phyloP scores from a whole-genome alignment of 1,140 invertebrate genomes.

The Lordiphosa stackelbergi region DNA sequence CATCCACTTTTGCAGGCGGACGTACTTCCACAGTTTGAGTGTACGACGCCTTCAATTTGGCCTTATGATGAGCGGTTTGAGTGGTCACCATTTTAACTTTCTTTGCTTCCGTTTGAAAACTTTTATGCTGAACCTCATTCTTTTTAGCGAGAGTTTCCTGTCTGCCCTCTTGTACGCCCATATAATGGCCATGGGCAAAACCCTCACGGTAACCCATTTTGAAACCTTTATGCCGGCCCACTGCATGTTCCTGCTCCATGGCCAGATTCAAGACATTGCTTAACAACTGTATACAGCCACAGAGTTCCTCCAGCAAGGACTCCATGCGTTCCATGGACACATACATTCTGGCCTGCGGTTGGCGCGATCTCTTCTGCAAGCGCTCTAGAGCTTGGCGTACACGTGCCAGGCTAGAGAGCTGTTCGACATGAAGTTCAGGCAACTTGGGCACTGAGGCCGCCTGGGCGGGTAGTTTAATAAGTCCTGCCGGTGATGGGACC shows the following conservation, averaged over 20 bases:
- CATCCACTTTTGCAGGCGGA: not conserved
- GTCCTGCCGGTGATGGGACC: slow-evolving; percentile 18
- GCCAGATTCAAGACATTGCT: slow-evolving; percentile 52
- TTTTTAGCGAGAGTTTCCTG: slow-evolving; percentile 3
- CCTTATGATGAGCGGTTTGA: slow-evolving; percentile 2
- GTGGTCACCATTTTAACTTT: not conserved
- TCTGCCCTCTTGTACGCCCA: slow-evolving; percentile 50
- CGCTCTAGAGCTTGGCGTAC: slow-evolving; percentile 33
- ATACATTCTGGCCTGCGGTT: slow-evolving; percentile 17
- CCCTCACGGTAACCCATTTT: slow-evolving; percentile 52
- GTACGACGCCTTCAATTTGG: not conserved
- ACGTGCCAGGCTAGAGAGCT: slow-evolving; percentile 35
- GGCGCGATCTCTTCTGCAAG: slow-evolving; percentile 11
- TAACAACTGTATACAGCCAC: slow-evolving; percentile 34
- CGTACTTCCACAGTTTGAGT: not conserved
- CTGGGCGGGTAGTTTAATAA: slow-evolving; percentile 30
- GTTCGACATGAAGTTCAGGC: slow-evolving; percentile 42
- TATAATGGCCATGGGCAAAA: slow-evolving; percentile 52
- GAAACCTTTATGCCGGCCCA: slow-evolving; percentile 50
- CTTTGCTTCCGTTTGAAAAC: not conserved
- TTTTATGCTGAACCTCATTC: not conserved
- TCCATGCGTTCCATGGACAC: slow-evolving; percentile 33
- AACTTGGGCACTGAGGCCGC: slow-evolving; percentile 22
- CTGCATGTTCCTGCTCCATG: slow-evolving; percentile 58
- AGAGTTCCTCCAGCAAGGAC: slow-evolving; percentile 25